A percentile compares a stretch with the other conserved stretches of the same genome.
phyloP scores from a whole-genome alignment of 2,113 vertebrate species.

The Maccullochella peelii region DNA sequence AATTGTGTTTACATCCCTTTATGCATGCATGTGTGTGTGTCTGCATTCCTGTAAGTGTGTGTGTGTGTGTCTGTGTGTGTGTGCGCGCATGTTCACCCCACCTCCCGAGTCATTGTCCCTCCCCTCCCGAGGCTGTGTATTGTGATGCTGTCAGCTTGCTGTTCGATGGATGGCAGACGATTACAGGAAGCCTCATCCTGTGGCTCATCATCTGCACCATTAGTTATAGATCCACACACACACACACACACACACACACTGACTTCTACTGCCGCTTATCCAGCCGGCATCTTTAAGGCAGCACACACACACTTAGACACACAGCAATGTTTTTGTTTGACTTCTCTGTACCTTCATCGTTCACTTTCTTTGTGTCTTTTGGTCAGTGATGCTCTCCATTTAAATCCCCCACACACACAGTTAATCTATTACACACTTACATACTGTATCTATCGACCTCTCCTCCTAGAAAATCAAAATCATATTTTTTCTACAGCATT shows the following conservation, averaged over 20 bases:
- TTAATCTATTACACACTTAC: not conserved
- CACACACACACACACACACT: constrained; percentile 9
- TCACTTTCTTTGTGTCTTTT: constrained; percentile 10
- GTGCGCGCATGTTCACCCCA: constrained; percentile 18
- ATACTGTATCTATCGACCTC: not conserved
- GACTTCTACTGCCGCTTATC: constrained; percentile 22
- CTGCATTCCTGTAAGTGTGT: not conserved
- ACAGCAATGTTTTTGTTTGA: not conserved
- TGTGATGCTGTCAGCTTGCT: constrained; percentile 95
- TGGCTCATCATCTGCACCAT: constrained; percentile 96
- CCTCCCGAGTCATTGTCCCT: constrained; percentile 41
- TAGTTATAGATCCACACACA: constrained; percentile 95
- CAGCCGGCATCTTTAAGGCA: constrained; percentile 18
- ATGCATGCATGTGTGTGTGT: not conserved
- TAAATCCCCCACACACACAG: not conserved
- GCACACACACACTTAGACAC: constrained; percentile 8
- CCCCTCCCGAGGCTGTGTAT: constrained; percentile 62
- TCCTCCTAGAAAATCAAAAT: not conserved
- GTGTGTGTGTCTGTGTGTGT: constrained; percentile 12
- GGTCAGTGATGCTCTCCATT: not conserved
- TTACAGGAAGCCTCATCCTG: constrained; percentile 84
- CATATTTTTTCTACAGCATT: no score
- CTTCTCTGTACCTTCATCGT: not conserved
- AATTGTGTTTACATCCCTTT: constrained; percentile 29
- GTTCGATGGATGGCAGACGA: constrained; percentile 97